Conservation (phyloP, 2,888 invertebrate genomes). For the Drosophila emarginata region DNA sequence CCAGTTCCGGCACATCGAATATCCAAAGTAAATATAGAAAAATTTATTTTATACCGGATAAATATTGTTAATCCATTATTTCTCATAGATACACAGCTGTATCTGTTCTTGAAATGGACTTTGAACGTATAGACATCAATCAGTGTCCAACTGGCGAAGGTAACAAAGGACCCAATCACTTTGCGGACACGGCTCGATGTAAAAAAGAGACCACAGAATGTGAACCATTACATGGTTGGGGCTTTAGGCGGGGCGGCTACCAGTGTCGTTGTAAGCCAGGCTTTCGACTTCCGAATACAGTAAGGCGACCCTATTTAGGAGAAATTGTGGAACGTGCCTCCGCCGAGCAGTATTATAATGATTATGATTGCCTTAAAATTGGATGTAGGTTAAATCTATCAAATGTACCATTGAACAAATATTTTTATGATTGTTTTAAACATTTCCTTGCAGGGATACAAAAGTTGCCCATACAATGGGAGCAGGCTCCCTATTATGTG, state of each 20-base stretch:
- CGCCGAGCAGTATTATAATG: constrained; percentile 95
- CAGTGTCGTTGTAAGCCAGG: constrained; percentile 96
- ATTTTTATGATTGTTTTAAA: not conserved
- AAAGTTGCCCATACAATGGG: constrained; percentile 92
- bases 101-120: constrained; percentile 97
- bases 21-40: constrained; percentile 89
- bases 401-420: not conserved
- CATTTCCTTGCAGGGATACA: constrained; percentile 87
- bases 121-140: constrained; percentile 98
- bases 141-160: constrained; percentile 96
- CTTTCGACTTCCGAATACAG: constrained; percentile 91
- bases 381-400: constrained; percentile 88
- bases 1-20: constrained; percentile 95
- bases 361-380: constrained; percentile 94
- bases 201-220: constrained; percentile 96
- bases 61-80: not conserved
- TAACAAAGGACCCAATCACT: constrained; percentile 93
- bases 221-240: constrained; percentile 98
- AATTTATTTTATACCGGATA: rapidly evolving
- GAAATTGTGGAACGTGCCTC: constrained; percentile 97
- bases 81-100: constrained; percentile 90
- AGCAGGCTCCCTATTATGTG: constrained; percentile 87
- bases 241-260: constrained; percentile 96
- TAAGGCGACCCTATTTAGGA: constrained; percentile 94
- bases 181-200: constrained; percentile 94